Evolutionary conservation across 2,888 invertebrate genomes (phyloP).

Genomic region (Andrena marginata): DNA sequence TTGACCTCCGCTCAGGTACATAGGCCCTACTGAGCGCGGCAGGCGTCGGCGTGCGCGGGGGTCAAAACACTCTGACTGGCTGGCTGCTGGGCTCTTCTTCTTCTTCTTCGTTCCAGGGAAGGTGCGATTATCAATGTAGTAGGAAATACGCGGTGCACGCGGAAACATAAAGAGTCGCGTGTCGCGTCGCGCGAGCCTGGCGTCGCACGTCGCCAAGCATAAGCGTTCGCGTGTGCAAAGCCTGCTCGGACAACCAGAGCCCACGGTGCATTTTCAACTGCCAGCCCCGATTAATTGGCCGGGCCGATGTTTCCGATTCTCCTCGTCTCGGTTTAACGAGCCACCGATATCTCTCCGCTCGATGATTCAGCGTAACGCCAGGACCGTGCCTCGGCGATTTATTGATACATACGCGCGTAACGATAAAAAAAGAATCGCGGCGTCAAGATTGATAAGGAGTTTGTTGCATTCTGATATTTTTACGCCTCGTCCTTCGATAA

Average conservation of each 20-base stretch:
- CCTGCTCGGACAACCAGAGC: slow-evolving; percentile 17
- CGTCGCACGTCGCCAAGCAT: slow-evolving; percentile 55
- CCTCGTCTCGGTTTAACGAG: not conserved
- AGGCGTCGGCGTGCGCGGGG: slow-evolving; percentile 44
- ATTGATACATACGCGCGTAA: not conserved
- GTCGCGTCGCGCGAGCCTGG: slow-evolving; percentile 54
- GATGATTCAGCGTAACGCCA: slow-evolving; percentile 22
- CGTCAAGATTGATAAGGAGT: slow-evolving; percentile 7
- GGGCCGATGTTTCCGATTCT: not conserved
- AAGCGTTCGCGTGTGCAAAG: slow-evolving; percentile 40
- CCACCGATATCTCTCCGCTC: not conserved
- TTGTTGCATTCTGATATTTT: not conserved
- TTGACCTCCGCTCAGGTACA: slow-evolving; percentile 85
- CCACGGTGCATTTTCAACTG: slow-evolving; percentile 38
- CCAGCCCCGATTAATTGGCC: slow-evolving; percentile 27
- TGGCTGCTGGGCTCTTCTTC: not conserved
- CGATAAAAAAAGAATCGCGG: slow-evolving; percentile 2
- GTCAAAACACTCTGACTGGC: slow-evolving; percentile 47
- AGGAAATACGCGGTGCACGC: slow-evolving; percentile 61
- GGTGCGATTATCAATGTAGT: slow-evolving; percentile 61
- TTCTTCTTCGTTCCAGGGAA: slow-evolving; percentile 35
- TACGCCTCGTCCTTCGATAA: not conserved
- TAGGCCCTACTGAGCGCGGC: slow-evolving; percentile 62
- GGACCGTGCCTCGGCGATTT: not conserved
- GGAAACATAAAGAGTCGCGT: slow-evolving; percentile 63